These are phyloP conservation scores for Oryzias celebensis DNA, from an alignment of 2,113 vertebrate species.

Conservation along the genomic window DNA sequence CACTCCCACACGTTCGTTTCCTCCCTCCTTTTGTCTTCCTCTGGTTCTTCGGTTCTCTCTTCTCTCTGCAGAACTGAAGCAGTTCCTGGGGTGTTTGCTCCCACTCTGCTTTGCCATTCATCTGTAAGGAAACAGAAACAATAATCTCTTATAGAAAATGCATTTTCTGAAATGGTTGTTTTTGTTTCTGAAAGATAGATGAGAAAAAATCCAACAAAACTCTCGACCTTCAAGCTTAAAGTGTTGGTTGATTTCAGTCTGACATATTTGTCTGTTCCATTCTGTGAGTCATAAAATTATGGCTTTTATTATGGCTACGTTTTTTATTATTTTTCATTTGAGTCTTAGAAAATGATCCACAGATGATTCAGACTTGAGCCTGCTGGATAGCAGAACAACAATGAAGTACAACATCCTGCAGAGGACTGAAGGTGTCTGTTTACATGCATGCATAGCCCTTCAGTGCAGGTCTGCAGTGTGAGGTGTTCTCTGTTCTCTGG, in stretches of 20 bases:
- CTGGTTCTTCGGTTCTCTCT: not conserved
- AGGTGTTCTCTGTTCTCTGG: not conserved
- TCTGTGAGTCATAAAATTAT: no score
- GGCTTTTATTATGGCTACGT: no score
- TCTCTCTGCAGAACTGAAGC: not conserved
- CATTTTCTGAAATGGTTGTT: not conserved
- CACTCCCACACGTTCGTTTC: conserved; percentile 27
- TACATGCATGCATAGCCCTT: conserved; percentile 1
- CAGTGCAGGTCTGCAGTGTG: not conserved
- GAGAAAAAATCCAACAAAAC: no score
- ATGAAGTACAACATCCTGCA: conserved; percentile 9
- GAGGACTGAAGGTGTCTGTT: conserved; percentile 5
- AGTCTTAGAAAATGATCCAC: no score
- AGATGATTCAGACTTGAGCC: not conserved
- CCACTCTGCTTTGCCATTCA: not conserved
- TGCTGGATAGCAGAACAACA: not conserved
- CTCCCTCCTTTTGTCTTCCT: not conserved
- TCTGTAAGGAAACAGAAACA: not conserved
- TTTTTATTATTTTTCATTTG: no score
- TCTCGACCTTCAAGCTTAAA: no score
- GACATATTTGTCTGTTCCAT: no score
- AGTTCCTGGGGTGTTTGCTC: not conserved
- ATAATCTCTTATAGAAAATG: not conserved
- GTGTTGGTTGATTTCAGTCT: no score
- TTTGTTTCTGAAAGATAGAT: no score